Percentiles rank a stretch among this genome's conserved stretches.
phyloP scores from a whole-genome alignment of 1,140 invertebrate genomes.

The Atta colombica region DNA sequence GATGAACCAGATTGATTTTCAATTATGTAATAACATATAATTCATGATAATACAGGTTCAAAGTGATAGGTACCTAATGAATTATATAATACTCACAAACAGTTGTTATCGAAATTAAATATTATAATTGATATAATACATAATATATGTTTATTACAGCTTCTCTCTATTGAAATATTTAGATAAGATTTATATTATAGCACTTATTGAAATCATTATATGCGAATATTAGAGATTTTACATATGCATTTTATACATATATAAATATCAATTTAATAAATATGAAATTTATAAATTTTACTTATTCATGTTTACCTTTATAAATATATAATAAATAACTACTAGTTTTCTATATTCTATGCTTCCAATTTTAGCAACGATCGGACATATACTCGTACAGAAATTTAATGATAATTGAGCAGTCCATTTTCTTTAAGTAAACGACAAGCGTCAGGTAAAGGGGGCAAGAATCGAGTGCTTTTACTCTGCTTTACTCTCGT shows the following conservation, averaged over 20 bases:
- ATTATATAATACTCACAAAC: conserved; percentile 14
- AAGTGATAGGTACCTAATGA: background rate
- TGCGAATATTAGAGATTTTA: background rate
- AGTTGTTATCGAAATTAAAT: conserved; percentile 22
- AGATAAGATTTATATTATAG: background rate
- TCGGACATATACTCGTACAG: no score
- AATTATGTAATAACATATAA: conserved; percentile 18
- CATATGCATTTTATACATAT: background rate
- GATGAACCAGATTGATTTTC: conserved; percentile 21
- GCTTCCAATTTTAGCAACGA: background rate
- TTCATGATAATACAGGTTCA: conserved; percentile 3
- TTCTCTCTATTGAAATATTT: background rate
- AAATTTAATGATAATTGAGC: conserved; percentile 9
- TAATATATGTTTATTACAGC: background rate
- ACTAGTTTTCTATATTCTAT: background rate
- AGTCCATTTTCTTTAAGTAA: conserved; percentile 31
- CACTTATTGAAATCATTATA: background rate
- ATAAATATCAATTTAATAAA: background rate
- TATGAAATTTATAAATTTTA: background rate
- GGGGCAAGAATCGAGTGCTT: background rate
- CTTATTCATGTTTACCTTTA: no score
- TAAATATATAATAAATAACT: conserved; percentile 26
- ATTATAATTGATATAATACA: background rate
- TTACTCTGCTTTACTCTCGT: conserved; percentile 6
- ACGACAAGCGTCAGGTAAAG: background rate